These are phyloP conservation scores for Steinernema scapterisci DNA, from an alignment of 2,888 invertebrate genomes.

Conservation along the genomic window DNA sequence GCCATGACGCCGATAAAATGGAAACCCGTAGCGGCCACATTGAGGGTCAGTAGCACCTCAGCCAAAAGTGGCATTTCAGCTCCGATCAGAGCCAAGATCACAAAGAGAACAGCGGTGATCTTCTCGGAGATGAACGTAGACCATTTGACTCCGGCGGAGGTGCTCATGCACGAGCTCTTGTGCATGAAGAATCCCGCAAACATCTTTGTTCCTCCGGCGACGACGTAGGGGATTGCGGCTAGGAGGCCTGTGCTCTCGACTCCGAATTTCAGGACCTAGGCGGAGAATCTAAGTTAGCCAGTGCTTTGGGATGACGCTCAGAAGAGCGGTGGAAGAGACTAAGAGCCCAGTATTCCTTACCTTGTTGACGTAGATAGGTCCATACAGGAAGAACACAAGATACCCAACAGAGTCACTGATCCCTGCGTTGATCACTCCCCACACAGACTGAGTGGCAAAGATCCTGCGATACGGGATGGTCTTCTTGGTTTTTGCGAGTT, in stretches of 20 bases:
- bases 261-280: slow-evolving; percentile 26
- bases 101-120: slow-evolving; percentile 47
- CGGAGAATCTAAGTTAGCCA: too few relatives aligned
- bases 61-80: background rate
- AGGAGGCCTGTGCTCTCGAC: background rate
- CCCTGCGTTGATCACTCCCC: slow-evolving; percentile 2
- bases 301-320: too few relatives aligned
- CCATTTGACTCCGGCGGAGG: slow-evolving; percentile 38
- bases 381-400: slow-evolving; percentile 5
- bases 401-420: slow-evolving; percentile 24
- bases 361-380: slow-evolving; percentile 23
- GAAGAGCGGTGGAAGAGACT: too few relatives aligned
- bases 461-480: slow-evolving; percentile 5
- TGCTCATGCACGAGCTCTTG: background rate
- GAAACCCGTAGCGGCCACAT: background rate
- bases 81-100: slow-evolving; percentile 44
- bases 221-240: background rate
- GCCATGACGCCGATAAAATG: slow-evolving; percentile 2
- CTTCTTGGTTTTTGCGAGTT: background rate
- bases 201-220: background rate
- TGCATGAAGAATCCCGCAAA: background rate
- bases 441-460: background rate
- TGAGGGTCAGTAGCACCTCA: background rate
- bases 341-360: too few relatives aligned
- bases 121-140: slow-evolving; percentile 49